phyloP scores from a whole-genome alignment of 2,113 vertebrate genomes.

The Ginglymostoma cirratum region DNA sequence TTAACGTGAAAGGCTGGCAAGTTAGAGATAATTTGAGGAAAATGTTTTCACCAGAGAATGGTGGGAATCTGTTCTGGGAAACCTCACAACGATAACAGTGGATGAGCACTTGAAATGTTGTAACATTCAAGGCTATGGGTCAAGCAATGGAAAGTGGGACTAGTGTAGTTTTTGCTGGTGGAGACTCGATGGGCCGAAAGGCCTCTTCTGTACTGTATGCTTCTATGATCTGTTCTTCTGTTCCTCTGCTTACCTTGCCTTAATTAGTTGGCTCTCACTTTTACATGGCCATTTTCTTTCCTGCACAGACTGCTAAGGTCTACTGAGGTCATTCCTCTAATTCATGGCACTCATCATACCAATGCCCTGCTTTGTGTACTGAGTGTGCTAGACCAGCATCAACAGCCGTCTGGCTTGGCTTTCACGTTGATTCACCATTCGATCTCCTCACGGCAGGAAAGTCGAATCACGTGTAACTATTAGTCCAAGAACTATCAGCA shows the following conservation, averaged over 20 bases:
- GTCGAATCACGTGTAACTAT: background rate
- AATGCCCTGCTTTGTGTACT: background rate
- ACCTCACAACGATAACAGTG: too few relatives aligned
- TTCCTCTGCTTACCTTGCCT: background rate
- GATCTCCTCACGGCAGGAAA: background rate
- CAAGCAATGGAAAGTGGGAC: too few relatives aligned
- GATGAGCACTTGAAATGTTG: too few relatives aligned
- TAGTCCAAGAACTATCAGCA: background rate
- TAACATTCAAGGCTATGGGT: too few relatives aligned
- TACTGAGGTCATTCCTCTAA: background rate
- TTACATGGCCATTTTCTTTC: background rate
- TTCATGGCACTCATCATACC: background rate
- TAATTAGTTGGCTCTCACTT: background rate
- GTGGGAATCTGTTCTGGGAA: too few relatives aligned
- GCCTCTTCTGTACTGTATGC: too few relatives aligned
- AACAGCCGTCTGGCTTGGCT: background rate
- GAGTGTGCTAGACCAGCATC: background rate
- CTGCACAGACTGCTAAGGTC: background rate
- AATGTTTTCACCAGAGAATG: too few relatives aligned
- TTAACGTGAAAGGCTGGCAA: too few relatives aligned
- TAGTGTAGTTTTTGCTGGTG: too few relatives aligned
- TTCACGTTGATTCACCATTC: background rate
- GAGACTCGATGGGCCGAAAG: too few relatives aligned
- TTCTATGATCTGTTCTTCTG: background rate
- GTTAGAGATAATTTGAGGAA: too few relatives aligned